A percentile compares a stretch with the other conserved stretches of the same genome.
Conservation (phyloP, 2,888 invertebrate species). For the Heteromurus nitidus region DNA sequence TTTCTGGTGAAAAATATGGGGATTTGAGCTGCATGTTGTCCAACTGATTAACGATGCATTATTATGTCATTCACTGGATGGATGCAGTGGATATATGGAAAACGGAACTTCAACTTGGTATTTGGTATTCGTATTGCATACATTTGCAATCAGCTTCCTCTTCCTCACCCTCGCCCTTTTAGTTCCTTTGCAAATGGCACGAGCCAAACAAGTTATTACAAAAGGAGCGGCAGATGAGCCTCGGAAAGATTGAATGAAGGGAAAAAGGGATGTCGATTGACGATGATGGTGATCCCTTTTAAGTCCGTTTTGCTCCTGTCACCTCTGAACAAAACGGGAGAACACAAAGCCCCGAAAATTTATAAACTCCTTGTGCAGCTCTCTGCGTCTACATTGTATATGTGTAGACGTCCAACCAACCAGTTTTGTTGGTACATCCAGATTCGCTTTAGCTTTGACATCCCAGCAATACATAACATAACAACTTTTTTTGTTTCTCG, state of each 20-base stretch:
- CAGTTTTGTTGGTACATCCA: no score
- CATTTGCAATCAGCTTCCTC: conserved; percentile 10
- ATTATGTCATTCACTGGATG: no score
- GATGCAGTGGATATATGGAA: no score
- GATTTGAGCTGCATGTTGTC: conserved; percentile 18
- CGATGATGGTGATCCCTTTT: conserved; percentile 26
- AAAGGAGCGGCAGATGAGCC: neutral
- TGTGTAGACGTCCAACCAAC: no score
- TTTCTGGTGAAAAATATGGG: conserved; percentile 16
- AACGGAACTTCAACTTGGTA: no score
- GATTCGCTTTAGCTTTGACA: neutral
- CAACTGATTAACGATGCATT: conserved; percentile 33
- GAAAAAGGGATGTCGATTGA: no score
- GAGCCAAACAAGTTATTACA: conserved; percentile 24
- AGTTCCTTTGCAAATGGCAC: conserved; percentile 25
- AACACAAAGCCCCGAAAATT: conserved; percentile 47
- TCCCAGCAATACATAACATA: neutral
- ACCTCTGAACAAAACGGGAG: conserved; percentile 69
- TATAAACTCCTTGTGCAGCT: conserved; percentile 44
- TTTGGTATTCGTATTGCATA: no score
- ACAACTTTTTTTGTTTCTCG: conserved; percentile 2
- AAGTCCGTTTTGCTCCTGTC: conserved; percentile 66
- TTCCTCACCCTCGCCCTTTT: neutral
- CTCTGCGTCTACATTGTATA: neutral
- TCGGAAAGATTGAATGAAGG: no score